Conservation (phyloP, 64 coral and sea anemone species). For the Actinia equina region DNA sequence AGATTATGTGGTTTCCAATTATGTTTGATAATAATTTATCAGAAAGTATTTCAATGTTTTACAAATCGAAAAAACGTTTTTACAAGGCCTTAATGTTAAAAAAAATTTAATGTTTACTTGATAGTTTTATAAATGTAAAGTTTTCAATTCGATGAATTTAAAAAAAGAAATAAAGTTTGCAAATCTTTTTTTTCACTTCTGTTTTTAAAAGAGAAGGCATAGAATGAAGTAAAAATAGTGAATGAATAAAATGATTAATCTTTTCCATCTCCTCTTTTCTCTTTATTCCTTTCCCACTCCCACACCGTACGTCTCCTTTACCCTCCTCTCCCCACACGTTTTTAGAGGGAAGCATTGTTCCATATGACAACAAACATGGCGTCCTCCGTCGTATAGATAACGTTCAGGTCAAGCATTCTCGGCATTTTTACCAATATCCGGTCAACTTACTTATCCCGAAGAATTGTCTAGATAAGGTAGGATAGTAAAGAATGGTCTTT, state of each 20-base stretch:
- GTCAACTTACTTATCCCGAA: background rate
- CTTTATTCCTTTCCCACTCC: background rate
- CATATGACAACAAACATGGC: background rate
- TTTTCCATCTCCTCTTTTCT: background rate
- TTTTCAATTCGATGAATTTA: too few relatives aligned
- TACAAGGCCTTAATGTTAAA: too few relatives aligned
- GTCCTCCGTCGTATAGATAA: background rate
- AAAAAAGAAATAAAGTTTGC: background rate
- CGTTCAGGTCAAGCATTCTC: background rate
- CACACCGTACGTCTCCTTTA: too few relatives aligned
- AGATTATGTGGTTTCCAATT: too few relatives aligned
- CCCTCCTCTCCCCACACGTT: background rate
- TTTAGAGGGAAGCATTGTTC: background rate
- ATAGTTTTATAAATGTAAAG: too few relatives aligned
- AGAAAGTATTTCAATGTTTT: background rate
- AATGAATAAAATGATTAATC: background rate
- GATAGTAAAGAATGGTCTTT: background rate
- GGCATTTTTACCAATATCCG: constrained; percentile 27
- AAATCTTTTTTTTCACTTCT: background rate
- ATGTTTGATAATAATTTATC: background rate
- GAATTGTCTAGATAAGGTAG: background rate
- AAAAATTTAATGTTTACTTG: too few relatives aligned
- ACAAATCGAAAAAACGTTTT: too few relatives aligned
- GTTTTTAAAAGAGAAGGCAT: background rate
- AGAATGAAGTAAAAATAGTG: background rate